Base-by-base conservation (phyloP, 2,113 vertebrate genomes). In the Apistogramma diplotaenia region DNA sequence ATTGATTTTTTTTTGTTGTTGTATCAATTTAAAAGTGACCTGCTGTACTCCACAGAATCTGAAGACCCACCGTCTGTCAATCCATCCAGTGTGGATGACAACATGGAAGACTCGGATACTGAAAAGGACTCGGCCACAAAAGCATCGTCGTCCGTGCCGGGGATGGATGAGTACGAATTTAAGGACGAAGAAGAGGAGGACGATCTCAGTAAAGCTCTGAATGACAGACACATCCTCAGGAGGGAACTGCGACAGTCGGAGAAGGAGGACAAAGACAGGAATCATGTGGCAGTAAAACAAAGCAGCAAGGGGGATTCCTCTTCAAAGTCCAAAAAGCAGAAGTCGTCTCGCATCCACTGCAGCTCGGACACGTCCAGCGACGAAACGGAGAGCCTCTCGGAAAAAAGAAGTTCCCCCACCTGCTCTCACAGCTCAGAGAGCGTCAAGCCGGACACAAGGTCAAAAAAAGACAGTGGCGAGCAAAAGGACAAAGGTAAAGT, bases 161-260 rank as follows among this genome's bases (percentile, higher is more conserved):
- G 97, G 60, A 92, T 98, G 88, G 98, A 99, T 89, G 98, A 99
- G 78, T 99, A 99, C 16, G 98, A 99, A 83, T 99, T 99, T 93
- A 99, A 99, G 93, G 98, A 99, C 31, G 96, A 96, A 58, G 95
- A 96, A 15, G 95, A 95, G 61, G 96, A 96, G 85, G 94, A 97
- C 73, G 97, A 99, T 91, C 90, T 98, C 29, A 96, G 95, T 90
- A 98, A 97, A 93, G 96, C 96, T 84, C 91, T 98, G 0, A 97
- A 98, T 33, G 96, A 97, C 49, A 95, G 97, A 56, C 97, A 97
- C 87, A 95, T 99, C 89, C 96, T 98, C 76, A 95, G 97, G 85
- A 96, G 96, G 89, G 98, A 99, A 3, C 77, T 96, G 40, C 95
- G 96, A 67, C 98, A 96, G 91, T 95, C 96, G 9, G 97, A 97